Conservation (phyloP, 1,140 invertebrate genomes). For the Camponotus floridanus region DNA sequence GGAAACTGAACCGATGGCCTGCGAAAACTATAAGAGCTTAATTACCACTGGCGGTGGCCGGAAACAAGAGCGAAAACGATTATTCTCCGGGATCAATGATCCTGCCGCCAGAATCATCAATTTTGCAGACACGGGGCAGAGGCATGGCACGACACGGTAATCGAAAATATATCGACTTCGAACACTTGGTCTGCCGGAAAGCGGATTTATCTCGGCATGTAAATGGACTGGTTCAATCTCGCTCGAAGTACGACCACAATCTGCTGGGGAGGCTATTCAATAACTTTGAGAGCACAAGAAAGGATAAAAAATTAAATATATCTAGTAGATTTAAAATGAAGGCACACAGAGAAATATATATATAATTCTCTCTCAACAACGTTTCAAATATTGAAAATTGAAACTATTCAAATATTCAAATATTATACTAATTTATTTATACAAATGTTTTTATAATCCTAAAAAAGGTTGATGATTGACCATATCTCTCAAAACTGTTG, state of each 20-base stretch:
- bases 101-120: conserved; percentile 66
- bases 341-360: too few relatives aligned
- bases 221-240: conserved; percentile 49
- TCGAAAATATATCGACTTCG: conserved; percentile 59
- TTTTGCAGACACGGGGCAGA: conserved; percentile 44
- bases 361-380: too few relatives aligned
- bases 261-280: neutral
- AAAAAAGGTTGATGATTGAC: neutral
- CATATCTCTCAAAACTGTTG: neutral
- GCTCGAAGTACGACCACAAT: conserved; percentile 35
- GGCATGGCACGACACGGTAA: conserved; percentile 18
- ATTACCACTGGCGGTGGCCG: conserved; percentile 79
- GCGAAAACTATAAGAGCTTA: conserved; percentile 83
- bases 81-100: conserved; percentile 64
- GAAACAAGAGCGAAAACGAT: conserved; percentile 76
- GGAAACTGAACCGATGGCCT: conserved; percentile 76
- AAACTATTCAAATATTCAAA: neutral
- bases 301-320: too few relatives aligned
- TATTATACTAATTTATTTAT: neutral
- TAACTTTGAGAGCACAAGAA: too few relatives aligned
- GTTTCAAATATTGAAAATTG: neutral
- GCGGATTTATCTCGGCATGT: conserved; percentile 46
- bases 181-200: conserved; percentile 37
- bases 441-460: neutral
- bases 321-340: too few relatives aligned